A percentile compares a stretch with the other conserved stretches of the same genome.
These are phyloP conservation scores for Anoura caudifer DNA, from an alignment of 2,113 vertebrate species.

Conservation along the genomic window DNA sequence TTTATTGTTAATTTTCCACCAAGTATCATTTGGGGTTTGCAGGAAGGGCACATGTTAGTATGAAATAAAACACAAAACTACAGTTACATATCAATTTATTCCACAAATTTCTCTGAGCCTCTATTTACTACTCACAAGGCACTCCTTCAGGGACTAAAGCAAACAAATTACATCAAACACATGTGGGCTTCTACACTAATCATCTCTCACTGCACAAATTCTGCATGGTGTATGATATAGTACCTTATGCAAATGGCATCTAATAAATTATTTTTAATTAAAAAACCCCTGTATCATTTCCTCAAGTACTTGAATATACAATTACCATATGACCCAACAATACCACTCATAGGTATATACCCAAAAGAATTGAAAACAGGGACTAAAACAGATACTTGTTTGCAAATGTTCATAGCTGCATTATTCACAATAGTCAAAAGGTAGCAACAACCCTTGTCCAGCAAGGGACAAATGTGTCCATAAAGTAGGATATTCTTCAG, in stretches of 20 bases:
- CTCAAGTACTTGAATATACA: not conserved
- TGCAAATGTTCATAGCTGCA: not conserved
- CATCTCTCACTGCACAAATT: not conserved
- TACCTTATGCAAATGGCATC: not conserved
- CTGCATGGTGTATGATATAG: not conserved
- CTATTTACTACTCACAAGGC: not conserved
- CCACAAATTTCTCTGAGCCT: not conserved
- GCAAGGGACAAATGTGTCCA: not conserved
- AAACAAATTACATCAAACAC: not conserved
- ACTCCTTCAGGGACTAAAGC: not conserved
- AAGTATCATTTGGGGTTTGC: not conserved
- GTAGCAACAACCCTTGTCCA: not conserved
- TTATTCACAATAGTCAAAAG: not conserved
- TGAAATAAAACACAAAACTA: not conserved
- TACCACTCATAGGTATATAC: not conserved
- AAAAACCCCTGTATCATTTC: not conserved
- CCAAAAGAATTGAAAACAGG: not conserved
- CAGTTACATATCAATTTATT: not conserved
- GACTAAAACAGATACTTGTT: not conserved
- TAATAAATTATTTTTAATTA: constrained; percentile 1
- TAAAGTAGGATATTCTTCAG: not conserved
- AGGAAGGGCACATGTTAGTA: not conserved
- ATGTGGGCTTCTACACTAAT: not conserved
- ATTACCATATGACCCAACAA: not conserved
- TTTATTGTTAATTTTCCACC: not conserved